Percentiles rank a stretch among this genome's conserved stretches.
Evolutionary conservation across 53 echinoderm and acorn worm genomes (phyloP).

Genomic region (Luidia sarsii): DNA sequence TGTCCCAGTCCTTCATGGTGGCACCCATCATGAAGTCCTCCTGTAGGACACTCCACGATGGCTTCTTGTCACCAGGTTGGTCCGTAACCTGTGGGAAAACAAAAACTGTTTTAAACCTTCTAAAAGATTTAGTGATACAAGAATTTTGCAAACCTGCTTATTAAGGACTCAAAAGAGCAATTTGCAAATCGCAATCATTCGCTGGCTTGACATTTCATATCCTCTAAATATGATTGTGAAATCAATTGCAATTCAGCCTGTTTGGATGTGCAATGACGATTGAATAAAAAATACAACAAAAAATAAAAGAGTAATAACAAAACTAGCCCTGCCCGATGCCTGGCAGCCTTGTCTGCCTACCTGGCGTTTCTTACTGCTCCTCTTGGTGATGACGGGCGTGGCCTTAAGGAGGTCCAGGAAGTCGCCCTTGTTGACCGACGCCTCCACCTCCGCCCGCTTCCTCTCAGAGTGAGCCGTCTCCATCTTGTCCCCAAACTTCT

Average conservation of each 20-base stretch:
- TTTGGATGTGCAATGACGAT: too few species aligned
- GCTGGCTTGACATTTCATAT: too few species aligned
- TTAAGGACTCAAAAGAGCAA: too few species aligned
- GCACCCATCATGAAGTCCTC: slow-evolving; percentile 99
- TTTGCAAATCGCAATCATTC: too few species aligned
- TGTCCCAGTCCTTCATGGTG: slow-evolving; percentile 99
- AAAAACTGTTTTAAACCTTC: not conserved
- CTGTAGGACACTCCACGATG: slow-evolving; percentile 87
- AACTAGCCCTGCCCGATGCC: too few species aligned
- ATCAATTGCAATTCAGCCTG: too few species aligned
- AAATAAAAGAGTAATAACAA: too few species aligned
- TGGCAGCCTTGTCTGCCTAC: too few species aligned
- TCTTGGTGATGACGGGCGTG: slow-evolving; percentile 36
- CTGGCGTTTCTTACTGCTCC: not conserved
- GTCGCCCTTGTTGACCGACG: slow-evolving; percentile 78
- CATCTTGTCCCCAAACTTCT: slow-evolving; percentile 69
- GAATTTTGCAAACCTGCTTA: too few species aligned
- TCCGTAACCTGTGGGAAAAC: slow-evolving; percentile 18
- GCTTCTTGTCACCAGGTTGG: slow-evolving; percentile 60
- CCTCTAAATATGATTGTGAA: too few species aligned
- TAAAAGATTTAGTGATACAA: not conserved
- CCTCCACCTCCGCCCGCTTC: slow-evolving; percentile 67
- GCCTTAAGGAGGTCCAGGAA: slow-evolving; percentile 89
- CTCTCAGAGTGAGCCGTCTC: slow-evolving; percentile 76
- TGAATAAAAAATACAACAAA: too few species aligned